A percentile compares a stretch with the other conserved stretches of the same genome.
phyloP scores from a whole-genome alignment of 2,888 invertebrate species.

The Chalcis sispes region DNA sequence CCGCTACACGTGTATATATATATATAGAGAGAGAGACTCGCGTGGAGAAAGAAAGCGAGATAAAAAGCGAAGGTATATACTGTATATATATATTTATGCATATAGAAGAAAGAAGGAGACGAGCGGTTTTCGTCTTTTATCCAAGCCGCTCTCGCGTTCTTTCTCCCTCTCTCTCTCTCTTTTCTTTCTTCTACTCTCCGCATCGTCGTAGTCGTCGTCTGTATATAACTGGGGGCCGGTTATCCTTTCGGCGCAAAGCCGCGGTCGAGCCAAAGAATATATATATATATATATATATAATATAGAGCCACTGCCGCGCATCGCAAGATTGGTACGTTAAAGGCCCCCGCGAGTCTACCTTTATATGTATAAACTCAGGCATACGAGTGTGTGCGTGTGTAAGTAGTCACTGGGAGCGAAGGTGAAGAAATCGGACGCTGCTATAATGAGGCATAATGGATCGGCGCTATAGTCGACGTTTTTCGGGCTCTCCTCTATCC shows the following conservation, averaged over 20 bases:
- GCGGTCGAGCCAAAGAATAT: background rate
- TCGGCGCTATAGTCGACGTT: background rate
- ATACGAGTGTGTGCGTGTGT: no score
- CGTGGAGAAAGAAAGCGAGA: conserved; percentile 8
- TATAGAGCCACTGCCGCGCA: background rate
- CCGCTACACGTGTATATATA: background rate
- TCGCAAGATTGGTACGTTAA: conserved; percentile 37
- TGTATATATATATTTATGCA: no score
- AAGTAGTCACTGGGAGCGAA: no score
- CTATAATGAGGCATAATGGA: conserved; percentile 39
- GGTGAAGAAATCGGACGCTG: conserved; percentile 30
- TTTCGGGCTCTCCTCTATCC: background rate
- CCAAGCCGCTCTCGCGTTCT: conserved; percentile 24
- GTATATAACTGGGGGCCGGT: conserved; percentile 18
- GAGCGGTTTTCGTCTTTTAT: conserved; percentile 44
- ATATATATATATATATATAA: no score
- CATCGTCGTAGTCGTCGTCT: background rate
- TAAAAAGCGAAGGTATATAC: conserved; percentile 6
- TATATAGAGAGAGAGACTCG: background rate
- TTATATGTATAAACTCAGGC: background rate
- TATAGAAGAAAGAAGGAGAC: conserved; percentile 24
- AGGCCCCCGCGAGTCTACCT: no score
- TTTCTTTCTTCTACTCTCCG: background rate
- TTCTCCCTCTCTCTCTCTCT: background rate
- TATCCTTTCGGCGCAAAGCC: conserved; percentile 25